Percentiles rank a stretch among this genome's conserved stretches.
Conservation (phyloP, 2,888 invertebrate species). For the Augochlorella aurata region DNA sequence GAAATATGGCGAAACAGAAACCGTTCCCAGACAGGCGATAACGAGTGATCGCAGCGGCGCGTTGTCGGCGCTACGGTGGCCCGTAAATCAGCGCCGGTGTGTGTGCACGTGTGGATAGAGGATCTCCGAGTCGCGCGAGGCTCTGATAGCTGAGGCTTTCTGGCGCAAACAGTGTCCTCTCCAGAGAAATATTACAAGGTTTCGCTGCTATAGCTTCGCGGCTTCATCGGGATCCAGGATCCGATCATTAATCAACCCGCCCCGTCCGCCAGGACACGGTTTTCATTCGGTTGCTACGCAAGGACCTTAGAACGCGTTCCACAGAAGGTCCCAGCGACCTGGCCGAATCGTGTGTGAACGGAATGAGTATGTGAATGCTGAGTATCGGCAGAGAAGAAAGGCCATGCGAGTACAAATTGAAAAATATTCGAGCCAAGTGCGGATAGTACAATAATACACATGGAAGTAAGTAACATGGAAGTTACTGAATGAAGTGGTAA, state of each 20-base stretch:
- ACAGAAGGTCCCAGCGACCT: background rate
- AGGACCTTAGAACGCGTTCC: background rate
- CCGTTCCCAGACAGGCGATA: constrained; percentile 22
- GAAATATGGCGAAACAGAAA: constrained; percentile 26
- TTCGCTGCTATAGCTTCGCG: background rate
- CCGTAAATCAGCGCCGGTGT: background rate
- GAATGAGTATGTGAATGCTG: no score
- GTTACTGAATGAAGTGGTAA: no score
- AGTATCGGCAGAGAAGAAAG: no score
- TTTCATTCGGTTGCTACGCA: background rate
- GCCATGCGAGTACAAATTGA: no score
- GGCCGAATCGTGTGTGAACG: no score
- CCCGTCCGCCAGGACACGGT: background rate
- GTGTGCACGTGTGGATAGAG: background rate
- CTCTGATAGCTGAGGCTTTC: background rate
- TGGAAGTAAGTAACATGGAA: no score
- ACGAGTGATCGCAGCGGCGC: constrained; percentile 32
- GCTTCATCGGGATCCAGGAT: background rate
- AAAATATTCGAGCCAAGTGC: no score
- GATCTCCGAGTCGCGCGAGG: background rate
- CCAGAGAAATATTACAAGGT: constrained; percentile 9
- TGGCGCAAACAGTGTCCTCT: constrained; percentile 2
- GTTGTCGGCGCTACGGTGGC: background rate
- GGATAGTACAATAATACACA: no score
- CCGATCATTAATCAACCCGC: background rate